Percentiles rank a stretch among this genome's conserved stretches.
These are phyloP conservation scores for Falco peregrinus DNA, from an alignment of 2,797 vertebrate genomes.

Conservation along the genomic window DNA sequence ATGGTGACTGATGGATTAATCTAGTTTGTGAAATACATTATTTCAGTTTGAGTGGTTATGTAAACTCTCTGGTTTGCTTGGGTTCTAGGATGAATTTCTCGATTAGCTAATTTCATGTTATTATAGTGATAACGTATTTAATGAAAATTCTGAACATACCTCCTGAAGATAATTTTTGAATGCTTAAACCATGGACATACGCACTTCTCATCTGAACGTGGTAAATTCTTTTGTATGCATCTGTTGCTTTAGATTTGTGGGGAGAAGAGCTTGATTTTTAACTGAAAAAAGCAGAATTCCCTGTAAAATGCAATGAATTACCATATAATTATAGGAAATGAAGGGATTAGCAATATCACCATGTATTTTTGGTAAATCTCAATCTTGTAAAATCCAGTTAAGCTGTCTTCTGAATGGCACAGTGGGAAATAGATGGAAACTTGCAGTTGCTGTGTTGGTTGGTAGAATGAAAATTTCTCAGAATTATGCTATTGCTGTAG, in stretches of 20 bases:
- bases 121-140: slow-evolving; percentile 18
- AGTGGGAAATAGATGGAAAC: neutral
- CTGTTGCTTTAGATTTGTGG: neutral
- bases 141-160: neutral
- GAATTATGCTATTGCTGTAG: neutral
- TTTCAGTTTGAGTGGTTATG: neutral
- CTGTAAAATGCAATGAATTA: neutral
- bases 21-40: neutral
- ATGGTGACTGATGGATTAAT: neutral
- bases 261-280: neutral
- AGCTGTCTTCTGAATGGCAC: neutral
- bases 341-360: neutral
- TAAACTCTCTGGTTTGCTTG: neutral
- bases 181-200: neutral
- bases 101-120: slow-evolving; percentile 29
- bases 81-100: slow-evolving; percentile 1
- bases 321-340: neutral
- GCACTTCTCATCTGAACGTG: neutral
- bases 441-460: neutral
- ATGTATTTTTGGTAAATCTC: neutral
- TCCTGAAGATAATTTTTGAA: neutral
- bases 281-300: neutral
- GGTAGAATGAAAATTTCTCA: neutral
- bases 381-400: neutral
- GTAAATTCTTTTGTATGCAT: neutral